These are phyloP conservation scores for Poecilia wingei DNA, from an alignment of 2,797 vertebrate species.

Conservation along the genomic window DNA sequence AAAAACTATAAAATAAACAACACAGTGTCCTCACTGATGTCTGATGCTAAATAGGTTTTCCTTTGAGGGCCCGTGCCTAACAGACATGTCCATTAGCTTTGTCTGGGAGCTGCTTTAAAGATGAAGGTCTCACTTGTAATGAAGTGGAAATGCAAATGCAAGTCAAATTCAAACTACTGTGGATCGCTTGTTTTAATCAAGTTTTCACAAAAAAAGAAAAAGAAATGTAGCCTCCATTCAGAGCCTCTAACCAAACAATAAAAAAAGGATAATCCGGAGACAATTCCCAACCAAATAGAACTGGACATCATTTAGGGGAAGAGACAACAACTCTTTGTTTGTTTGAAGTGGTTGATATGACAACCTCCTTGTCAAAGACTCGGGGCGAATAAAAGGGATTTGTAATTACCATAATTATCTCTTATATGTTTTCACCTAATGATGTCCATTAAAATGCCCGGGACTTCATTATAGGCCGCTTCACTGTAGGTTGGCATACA, in stretches of 20 bases:
- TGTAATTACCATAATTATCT: constrained; percentile 85
- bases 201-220: constrained; percentile 58
- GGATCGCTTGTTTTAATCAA: constrained; percentile 79
- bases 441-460: constrained; percentile 77
- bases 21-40: constrained; percentile 38
- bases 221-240: constrained; percentile 68
- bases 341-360: constrained; percentile 82
- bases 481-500: constrained; percentile 73
- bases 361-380: constrained; percentile 82
- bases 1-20: constrained; percentile 51
- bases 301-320: constrained; percentile 76
- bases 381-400: constrained; percentile 79
- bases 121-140: constrained; percentile 80
- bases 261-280: constrained; percentile 78
- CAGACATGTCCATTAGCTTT: constrained; percentile 77
- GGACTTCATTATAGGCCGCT: constrained; percentile 70
- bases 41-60: constrained; percentile 55
- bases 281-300: constrained; percentile 76
- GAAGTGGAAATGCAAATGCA: constrained; percentile 75
- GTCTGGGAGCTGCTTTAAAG: constrained; percentile 69
- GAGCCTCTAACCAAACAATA: constrained; percentile 68
- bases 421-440: constrained; percentile 83
- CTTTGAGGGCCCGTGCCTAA: constrained; percentile 35
- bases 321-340: constrained; percentile 83
- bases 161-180: constrained; percentile 72